Evolutionary conservation across 1,140 invertebrate species (phyloP).

Genomic region (Drosophila mojavensis): DNA sequence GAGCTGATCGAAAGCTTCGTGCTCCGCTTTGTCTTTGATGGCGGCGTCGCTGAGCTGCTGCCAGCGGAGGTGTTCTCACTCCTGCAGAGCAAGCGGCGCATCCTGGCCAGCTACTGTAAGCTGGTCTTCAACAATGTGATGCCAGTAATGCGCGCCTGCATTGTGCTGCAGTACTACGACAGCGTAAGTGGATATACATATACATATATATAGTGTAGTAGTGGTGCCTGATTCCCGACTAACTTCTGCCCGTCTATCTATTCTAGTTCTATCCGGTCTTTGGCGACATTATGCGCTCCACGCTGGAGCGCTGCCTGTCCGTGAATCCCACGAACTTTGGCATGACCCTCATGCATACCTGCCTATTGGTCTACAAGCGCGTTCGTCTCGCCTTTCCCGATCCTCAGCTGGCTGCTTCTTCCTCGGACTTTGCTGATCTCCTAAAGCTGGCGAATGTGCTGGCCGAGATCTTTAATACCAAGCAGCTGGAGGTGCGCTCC

Average conservation of each 20-base stretch:
- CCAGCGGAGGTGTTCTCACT: background rate
- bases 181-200: conserved; percentile 20
- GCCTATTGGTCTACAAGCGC: conserved; percentile 21
- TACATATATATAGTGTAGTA: too few relatives aligned
- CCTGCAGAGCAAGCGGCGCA: conserved; percentile 27
- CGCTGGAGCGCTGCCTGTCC: conserved; percentile 43
- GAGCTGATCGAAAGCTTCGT: conserved; percentile 44
- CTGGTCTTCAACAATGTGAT: conserved; percentile 49
- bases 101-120: conserved; percentile 53
- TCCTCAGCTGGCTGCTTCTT: background rate
- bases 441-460: conserved; percentile 36
- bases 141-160: conserved; percentile 50
- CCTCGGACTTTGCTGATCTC: conserved; percentile 34
- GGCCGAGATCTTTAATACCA: conserved; percentile 19
- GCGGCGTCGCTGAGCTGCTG: background rate
- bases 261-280: conserved; percentile 30
- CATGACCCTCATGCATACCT: conserved; percentile 63
- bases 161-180: conserved; percentile 45
- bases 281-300: conserved; percentile 50
- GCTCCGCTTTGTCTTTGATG: conserved; percentile 11
- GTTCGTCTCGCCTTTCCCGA: background rate
- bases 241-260: background rate
- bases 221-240: background rate
- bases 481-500: conserved; percentile 24
- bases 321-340: conserved; percentile 52